phyloP scores from a whole-genome alignment of 2,113 vertebrate genomes.

The Hipposideros armiger region DNA sequence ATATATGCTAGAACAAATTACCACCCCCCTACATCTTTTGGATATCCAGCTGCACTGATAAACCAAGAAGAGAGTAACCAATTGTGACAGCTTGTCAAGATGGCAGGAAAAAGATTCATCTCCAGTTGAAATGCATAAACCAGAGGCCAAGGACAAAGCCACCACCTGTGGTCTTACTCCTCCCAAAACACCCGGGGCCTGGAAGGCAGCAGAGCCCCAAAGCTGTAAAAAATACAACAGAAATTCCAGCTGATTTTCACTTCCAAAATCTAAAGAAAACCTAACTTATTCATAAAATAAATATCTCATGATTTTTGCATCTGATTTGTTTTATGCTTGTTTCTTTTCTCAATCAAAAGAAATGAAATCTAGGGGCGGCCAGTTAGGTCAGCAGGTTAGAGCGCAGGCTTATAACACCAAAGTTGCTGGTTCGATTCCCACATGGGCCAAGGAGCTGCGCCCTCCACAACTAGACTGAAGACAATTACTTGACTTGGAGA shows the following conservation, averaged over 20 bases:
- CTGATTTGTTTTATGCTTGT: background rate
- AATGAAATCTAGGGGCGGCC: background rate
- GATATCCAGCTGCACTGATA: background rate
- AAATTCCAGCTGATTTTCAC: background rate
- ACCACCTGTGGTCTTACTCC: background rate
- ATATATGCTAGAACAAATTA: background rate
- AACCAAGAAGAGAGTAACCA: slow-evolving; percentile 5
- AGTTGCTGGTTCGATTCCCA: too few relatives aligned
- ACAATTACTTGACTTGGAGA: too few relatives aligned
- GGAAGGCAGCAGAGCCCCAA: background rate
- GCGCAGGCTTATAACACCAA: too few relatives aligned
- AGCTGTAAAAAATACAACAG: background rate
- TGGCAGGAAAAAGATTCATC: background rate
- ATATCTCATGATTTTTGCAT: background rate
- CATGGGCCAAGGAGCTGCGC: too few relatives aligned
- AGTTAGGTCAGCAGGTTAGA: too few relatives aligned
- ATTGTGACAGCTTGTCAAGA: background rate
- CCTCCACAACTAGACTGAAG: too few relatives aligned
- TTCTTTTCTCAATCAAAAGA: slow-evolving; percentile 43
- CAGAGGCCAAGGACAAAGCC: background rate
- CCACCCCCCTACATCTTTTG: background rate
- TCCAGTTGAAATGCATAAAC: background rate
- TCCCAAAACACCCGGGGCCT: background rate
- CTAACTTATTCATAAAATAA: slow-evolving; percentile 39
- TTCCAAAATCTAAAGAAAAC: slow-evolving; percentile 11